These are phyloP conservation scores for Leuciscus idus DNA, from an alignment of 2,113 vertebrate genomes.

Conservation along the genomic window DNA sequence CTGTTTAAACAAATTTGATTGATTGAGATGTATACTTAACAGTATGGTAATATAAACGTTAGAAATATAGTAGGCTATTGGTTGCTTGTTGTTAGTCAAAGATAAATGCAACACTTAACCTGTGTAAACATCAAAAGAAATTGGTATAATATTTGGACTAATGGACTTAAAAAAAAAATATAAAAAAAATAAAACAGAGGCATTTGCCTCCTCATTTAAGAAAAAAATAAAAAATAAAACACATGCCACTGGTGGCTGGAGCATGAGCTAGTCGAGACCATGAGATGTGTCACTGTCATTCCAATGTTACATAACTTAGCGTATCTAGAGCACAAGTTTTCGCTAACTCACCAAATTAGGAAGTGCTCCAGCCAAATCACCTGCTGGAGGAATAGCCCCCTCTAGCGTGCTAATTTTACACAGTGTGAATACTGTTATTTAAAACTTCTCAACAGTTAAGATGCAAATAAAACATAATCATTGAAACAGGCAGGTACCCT, in stretches of 20 bases:
- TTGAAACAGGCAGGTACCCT: not conserved
- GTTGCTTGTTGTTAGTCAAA: too few relatives aligned
- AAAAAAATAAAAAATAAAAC: not conserved
- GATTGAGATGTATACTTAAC: too few relatives aligned
- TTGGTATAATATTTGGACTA: not conserved
- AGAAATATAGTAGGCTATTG: too few relatives aligned
- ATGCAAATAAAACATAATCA: not conserved
- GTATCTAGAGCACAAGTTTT: slow-evolving; percentile 66
- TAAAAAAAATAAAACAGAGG: not conserved
- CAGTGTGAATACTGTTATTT: not conserved
- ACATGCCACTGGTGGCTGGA: not conserved
- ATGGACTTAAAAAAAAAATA: not conserved
- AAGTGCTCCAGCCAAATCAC: slow-evolving; percentile 53
- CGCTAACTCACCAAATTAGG: slow-evolving; percentile 65
- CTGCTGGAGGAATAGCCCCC: slow-evolving; percentile 1
- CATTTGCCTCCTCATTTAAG: not conserved
- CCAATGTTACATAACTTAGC: slow-evolving; percentile 61
- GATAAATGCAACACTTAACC: not conserved
- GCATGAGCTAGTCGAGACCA: slow-evolving; percentile 45
- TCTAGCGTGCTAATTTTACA: not conserved
- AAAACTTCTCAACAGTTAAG: not conserved
- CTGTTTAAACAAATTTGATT: too few relatives aligned
- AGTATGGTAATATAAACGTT: too few relatives aligned
- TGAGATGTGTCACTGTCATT: slow-evolving; percentile 42
- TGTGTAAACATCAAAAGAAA: not conserved